Evolutionary conservation across 2,113 vertebrate genomes (phyloP), one percentile per base, ranked within the genome.

Genomic region (Tretioscincus oriximinensis): DNA sequence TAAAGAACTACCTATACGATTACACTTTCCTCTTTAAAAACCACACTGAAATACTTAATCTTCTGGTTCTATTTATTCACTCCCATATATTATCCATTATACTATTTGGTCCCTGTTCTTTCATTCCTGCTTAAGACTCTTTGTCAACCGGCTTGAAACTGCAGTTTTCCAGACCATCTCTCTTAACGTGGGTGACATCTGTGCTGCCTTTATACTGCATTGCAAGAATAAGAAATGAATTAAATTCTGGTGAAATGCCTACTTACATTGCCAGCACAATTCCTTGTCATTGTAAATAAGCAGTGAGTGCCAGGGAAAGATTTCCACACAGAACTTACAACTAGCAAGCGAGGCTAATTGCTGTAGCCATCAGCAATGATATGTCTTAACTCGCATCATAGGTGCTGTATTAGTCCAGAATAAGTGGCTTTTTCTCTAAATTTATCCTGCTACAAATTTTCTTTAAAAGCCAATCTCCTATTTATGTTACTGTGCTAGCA

Each of bases 1-100:
- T 94, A 93, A 94, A 94, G 90, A 93, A 93, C 93, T 94, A 94
- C 94, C 93, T 94, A 92, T 91, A 93, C 84, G 92, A 85, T 89
- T 91, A 92, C 86, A 91, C 87, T 93, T 88, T 84, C 93, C 92
- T 90, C 85, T 91, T 92, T 73, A 80, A 85, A 58, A 58, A 58
- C 49, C 4, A 51, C 49, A 91, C 91, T 92, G 93, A 88, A 92
- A 90, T 87, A 79, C 89, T 93, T 87, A 92, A 83, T 28, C 45
- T 87, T 88, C 21, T 87, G 83, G 80, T 74, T 84, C 83, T 80
- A 70, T 81, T 7, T 8, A 61, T 61, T 68, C 73, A 76, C 69
- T 76, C 11, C 58, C 58, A 61, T 60, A 61, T 61, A 63, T 5
- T 76, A 16, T 60, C 61, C 63, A 60, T 69, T 79, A 9, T 79